A percentile compares a stretch with the other conserved stretches of the same genome.
These are phyloP conservation scores for Naja naja DNA, from an alignment of 2,113 vertebrate genomes.

Conservation along the genomic window DNA sequence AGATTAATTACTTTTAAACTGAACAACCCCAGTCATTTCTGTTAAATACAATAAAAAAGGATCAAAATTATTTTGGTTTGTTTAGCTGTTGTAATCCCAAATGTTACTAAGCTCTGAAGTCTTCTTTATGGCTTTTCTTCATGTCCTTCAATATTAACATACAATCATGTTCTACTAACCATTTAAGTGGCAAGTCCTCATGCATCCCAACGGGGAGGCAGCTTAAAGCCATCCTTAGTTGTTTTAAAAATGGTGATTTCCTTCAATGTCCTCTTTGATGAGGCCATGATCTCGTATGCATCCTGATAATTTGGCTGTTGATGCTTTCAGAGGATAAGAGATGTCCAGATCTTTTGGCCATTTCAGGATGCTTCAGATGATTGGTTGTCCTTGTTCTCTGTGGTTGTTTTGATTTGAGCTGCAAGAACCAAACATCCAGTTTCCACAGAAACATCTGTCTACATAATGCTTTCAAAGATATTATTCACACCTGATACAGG, in stretches of 20 bases:
- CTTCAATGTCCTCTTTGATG: background rate
- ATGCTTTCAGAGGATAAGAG: background rate
- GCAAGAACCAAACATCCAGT: background rate
- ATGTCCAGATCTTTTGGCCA: background rate
- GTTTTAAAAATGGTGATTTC: background rate
- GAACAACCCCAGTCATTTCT: background rate
- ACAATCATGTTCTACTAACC: background rate
- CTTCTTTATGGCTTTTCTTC: background rate
- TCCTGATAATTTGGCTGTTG: background rate
- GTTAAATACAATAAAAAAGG: background rate
- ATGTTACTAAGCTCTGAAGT: background rate
- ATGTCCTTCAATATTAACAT: background rate
- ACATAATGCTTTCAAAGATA: background rate
- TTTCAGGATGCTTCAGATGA: background rate
- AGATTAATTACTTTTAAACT: slow-evolving; percentile 4
- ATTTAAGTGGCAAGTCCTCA: background rate
- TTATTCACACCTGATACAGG: background rate
- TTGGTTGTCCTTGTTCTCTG: background rate
- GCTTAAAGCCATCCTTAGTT: background rate
- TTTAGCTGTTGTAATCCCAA: background rate
- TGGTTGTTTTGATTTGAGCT: background rate
- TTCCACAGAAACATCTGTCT: background rate
- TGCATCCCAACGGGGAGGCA: background rate
- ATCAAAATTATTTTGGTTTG: background rate
- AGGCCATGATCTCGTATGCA: background rate